Percentiles rank a stretch among this genome's conserved stretches.
Conservation (phyloP, 2,797 vertebrate genomes). For the Anguilla anguilla region DNA sequence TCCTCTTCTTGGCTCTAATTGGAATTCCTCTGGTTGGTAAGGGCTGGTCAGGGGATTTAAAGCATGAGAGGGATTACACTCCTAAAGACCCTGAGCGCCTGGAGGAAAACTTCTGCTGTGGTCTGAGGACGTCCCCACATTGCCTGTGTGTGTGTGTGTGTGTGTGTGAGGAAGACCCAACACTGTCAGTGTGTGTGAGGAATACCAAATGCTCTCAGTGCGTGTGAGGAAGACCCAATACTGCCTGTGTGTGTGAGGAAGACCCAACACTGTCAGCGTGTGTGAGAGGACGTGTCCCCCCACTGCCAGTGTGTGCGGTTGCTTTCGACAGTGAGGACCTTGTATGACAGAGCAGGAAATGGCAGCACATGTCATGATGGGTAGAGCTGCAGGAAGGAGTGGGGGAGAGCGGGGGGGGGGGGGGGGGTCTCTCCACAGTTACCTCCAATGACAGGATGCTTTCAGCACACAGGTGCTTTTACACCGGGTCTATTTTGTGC, state of each 20-base stretch:
- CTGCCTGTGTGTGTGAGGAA: neutral
- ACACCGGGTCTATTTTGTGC: neutral
- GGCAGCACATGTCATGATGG: neutral
- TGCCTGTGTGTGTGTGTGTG: neutral
- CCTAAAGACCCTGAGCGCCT: neutral
- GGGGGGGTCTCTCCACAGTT: neutral
- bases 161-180: neutral
- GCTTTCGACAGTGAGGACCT: neutral
- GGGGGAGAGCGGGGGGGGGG: neutral
- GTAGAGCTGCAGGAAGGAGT: neutral
- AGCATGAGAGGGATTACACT: slow-evolving; percentile 6
- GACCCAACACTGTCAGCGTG: neutral
- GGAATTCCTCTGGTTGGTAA: slow-evolving; percentile 21
- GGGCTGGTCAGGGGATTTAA: slow-evolving; percentile 29
- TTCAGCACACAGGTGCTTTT: neutral
- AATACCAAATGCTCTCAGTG: neutral
- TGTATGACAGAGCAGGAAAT: neutral
- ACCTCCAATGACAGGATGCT: neutral
- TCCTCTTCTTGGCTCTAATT: slow-evolving; percentile 21
- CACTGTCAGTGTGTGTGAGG: neutral
- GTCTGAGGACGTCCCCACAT: neutral
- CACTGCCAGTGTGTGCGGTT: neutral
- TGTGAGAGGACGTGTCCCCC: neutral
- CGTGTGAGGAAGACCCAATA: neutral
- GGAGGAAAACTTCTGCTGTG: neutral